Evolutionary conservation across 2,888 invertebrate genomes (phyloP), one percentile per base, ranked within the genome.

Genomic region (Dugesia japonica): DNA sequence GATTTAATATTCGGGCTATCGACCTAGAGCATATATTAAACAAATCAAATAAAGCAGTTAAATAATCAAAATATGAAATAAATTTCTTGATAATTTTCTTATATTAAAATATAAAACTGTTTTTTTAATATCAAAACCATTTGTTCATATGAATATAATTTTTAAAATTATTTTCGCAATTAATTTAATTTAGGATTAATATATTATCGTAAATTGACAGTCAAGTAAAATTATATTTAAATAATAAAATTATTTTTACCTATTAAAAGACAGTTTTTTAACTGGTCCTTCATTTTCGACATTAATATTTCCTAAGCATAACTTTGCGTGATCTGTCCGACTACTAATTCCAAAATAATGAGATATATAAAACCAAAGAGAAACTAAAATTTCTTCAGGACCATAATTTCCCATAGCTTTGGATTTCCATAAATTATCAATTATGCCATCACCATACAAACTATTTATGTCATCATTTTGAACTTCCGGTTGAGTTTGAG

Each of bases 401-500:
- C 56, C 56, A 23, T 56, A 56, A 56, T 56, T 56, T 56, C 56
- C 56, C 56, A 56, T 56, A n/a, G 56, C n/a, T 56, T 56, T 56
- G n/a, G 56, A 56, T 56, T 56, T 56, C 56, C 56, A 56, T 56
- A 56, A 56, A n/a, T 56, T 56, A 13, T 56, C 56, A 4, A 56
- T 56, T 13, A 56, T 56, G 4, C 56, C 56, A n/a, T 56, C 56
- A 56, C 56, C 17, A 23, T 56, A 56, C 20, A 56, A 23, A 56
- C 17, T 56, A 23, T 56, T 56, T 23, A 56, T 56, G 56, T 56
- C 56, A 56, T 56, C 56, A n/a, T 56, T 56, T n/a, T 56, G n/a
- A n/a, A 56, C 56, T 56, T 56, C 56, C 1, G 20, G 1, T n/a
- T 56, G n/a, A 4, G 17, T 56, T 56, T 56, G 56, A n/a, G 56